Evolutionary conservation across 2,797 vertebrate species (phyloP).

Genomic region (Brotula barbata): DNA sequence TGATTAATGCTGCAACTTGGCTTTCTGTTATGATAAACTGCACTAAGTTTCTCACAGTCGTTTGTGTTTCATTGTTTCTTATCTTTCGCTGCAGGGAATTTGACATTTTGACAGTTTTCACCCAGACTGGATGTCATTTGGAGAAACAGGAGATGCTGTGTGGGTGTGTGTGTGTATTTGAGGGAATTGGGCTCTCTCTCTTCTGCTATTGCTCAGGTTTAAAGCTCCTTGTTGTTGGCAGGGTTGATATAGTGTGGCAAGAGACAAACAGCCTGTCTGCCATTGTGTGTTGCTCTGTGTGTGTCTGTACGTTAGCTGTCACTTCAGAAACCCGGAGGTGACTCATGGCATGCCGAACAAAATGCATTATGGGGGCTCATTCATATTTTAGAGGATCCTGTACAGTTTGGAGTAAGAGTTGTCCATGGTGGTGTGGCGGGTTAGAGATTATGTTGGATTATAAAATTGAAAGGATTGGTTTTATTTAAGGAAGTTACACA

Average conservation of each 20-base stretch:
- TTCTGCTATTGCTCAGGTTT: conserved; percentile 8
- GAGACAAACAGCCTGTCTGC: conserved; percentile 16
- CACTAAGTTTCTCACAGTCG: conserved; percentile 19
- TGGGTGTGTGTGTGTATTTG: background rate
- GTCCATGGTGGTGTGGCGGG: conserved; percentile 7
- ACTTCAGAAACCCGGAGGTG: background rate
- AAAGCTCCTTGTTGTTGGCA: conserved; percentile 4
- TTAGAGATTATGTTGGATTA: background rate
- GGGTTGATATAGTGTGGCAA: conserved; percentile 6
- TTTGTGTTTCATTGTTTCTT: conserved; percentile 16
- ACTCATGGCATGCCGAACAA: background rate
- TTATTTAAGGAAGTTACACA: too few species aligned
- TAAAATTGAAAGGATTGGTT: too few species aligned
- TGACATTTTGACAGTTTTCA: conserved; percentile 4
- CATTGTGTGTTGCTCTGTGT: background rate
- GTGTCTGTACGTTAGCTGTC: background rate
- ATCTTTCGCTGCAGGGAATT: conserved; percentile 12
- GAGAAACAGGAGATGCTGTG: conserved; percentile 14
- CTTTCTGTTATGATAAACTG: conserved; percentile 28
- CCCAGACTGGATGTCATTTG: background rate
- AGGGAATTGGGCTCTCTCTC: background rate
- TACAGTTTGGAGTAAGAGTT: conserved; percentile 20
- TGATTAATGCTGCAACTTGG: conserved; percentile 32
- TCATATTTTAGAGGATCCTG: background rate
- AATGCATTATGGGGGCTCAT: conserved; percentile 6